Base-by-base conservation (phyloP, 30 jellyfish, hydroid and myxozoan genomes). In the Catostylus mosaicus region DNA sequence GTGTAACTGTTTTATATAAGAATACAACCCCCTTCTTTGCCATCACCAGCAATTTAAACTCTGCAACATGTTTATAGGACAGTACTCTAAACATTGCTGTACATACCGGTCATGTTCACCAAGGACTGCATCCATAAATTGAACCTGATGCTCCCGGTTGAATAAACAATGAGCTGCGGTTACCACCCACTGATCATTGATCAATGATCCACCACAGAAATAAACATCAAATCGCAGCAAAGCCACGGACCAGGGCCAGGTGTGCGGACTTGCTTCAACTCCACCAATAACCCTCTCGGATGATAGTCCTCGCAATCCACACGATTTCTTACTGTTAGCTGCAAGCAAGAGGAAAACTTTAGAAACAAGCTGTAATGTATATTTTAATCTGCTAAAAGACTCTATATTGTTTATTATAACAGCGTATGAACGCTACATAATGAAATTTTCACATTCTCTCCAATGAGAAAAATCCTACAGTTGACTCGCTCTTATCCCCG, bases 31-130 rank as follows among this genome's bases (percentile, higher is more conserved):
- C n/a, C n/a, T n/a, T n/a, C n/a, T n/a, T n/a, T n/a, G n/a, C n/a
- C n/a, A n/a, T n/a, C n/a, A n/a, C n/a, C n/a, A n/a, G n/a, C n/a
- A n/a, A n/a, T n/a, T n/a, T n/a, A n/a, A n/a, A n/a, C n/a, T n/a
- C n/a, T n/a, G n/a, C n/a, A n/a, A n/a, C n/a, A n/a, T n/a, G n/a
- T n/a, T n/a, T n/a, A n/a, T n/a, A n/a, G n/a, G n/a, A n/a, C n/a
- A n/a, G n/a, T n/a, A n/a, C n/a, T n/a, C n/a, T n/a, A n/a, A n/a
- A n/a, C n/a, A n/a, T n/a, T 67, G 24, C 20, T 3, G 24, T 50
- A 31, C 77, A 16, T 71, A 83, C 93, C 93, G 64, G 74, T 83
- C 82, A 59, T 83, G 93, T 64, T 83, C 93, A 22, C 93, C 93
- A 35, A 83, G 93, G 16, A 83, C 75, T 30, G 78, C 87, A 8